Evolutionary conservation across 1,140 invertebrate genomes (phyloP).

Genomic region (Drusus annulatus): DNA sequence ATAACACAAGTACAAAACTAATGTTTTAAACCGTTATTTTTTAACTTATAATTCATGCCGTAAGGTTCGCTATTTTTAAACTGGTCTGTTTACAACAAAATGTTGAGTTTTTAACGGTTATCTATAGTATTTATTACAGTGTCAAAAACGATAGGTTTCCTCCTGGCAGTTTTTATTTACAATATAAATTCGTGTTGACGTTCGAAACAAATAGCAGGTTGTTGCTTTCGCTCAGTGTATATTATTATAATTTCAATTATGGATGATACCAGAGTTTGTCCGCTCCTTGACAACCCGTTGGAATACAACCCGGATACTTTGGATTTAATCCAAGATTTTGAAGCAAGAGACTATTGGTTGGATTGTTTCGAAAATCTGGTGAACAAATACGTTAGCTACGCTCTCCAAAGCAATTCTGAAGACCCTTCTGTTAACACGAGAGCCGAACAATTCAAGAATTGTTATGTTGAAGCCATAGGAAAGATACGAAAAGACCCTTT

Average conservation of each 20-base stretch:
- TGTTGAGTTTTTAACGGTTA: too few relatives aligned
- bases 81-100: too few relatives aligned
- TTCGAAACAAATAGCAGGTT: not conserved
- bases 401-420: slow-evolving; percentile 83
- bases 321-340: slow-evolving; percentile 87
- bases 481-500: slow-evolving; percentile 85
- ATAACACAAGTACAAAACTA: too few relatives aligned
- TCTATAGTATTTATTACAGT: too few relatives aligned
- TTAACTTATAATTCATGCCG: too few relatives aligned
- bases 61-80: too few relatives aligned
- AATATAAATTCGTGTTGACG: too few relatives aligned
- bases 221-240: not conserved
- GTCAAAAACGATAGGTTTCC: too few relatives aligned
- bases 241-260: slow-evolving; percentile 31
- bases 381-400: slow-evolving; percentile 82
- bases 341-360: slow-evolving; percentile 94
- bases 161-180: too few relatives aligned
- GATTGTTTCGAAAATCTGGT: slow-evolving; percentile 89
- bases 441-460: slow-evolving; percentile 86
- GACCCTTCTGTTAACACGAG: slow-evolving; percentile 82
- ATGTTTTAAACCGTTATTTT: too few relatives aligned
- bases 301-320: slow-evolving; percentile 91
- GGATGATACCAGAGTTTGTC: slow-evolving; percentile 61
- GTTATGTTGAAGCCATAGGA: slow-evolving; percentile 86
- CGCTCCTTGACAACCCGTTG: slow-evolving; percentile 67